These are phyloP conservation scores for Ellobium chinense DNA, from an alignment of 2,888 invertebrate species.

Conservation along the genomic window DNA sequence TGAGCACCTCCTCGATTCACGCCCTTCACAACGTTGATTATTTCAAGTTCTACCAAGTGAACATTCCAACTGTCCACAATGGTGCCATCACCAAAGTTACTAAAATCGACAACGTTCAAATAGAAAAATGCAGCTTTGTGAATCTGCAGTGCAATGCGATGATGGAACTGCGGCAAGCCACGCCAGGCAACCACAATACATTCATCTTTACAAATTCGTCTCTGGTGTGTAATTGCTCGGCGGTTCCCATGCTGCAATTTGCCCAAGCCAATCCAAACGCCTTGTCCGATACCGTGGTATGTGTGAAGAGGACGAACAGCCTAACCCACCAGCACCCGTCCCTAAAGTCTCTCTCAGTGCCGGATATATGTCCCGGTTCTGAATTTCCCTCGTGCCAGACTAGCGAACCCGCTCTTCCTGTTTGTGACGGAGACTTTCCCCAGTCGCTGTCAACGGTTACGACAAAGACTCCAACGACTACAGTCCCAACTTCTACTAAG, in stretches of 20 bases:
- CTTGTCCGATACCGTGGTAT: not conserved
- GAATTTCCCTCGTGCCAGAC: no score
- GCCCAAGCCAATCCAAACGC: not conserved
- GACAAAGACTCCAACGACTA: not conserved
- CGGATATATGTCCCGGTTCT: no score
- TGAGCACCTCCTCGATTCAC: conserved; percentile 8
- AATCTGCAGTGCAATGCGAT: conserved; percentile 3
- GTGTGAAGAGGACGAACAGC: not conserved
- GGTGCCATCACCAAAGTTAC: not conserved
- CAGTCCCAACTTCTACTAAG: not conserved
- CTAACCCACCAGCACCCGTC: no score
- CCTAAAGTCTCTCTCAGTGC: no score
- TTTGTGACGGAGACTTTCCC: no score
- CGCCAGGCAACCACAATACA: conserved; percentile 10
- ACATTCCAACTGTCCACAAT: not conserved
- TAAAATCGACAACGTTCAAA: not conserved
- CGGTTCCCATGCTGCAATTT: not conserved
- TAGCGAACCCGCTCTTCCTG: no score
- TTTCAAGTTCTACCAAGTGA: not conserved
- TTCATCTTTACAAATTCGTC: conserved; percentile 4
- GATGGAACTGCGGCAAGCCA: conserved; percentile 24
- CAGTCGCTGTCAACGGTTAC: not conserved
- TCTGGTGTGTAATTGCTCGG: not conserved
- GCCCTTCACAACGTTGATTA: conserved; percentile 4
- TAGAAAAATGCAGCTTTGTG: not conserved